A percentile compares a stretch with the other conserved stretches of the same genome.
Evolutionary conservation across 2,888 invertebrate genomes (phyloP).

Genomic region (Dryomyza anilis): DNA sequence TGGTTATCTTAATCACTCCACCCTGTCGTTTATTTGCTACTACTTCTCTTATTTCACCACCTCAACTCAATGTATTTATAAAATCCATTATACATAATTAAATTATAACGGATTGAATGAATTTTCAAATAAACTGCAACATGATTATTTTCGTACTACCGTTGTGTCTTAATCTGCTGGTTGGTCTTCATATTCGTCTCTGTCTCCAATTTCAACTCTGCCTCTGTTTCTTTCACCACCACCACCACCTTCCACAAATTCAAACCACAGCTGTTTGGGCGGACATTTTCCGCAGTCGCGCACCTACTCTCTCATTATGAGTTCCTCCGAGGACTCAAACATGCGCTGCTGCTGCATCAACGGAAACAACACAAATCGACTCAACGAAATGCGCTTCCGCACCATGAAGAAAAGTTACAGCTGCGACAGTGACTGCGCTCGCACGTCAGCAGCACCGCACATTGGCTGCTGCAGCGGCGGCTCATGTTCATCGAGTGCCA

Average conservation of each 20-base stretch:
- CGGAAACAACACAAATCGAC: slow-evolving; percentile 20
- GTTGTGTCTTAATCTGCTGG: background rate
- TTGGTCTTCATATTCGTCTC: background rate
- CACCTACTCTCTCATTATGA: slow-evolving; percentile 62
- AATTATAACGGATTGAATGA: slow-evolving; percentile 1
- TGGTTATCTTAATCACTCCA: too few species aligned
- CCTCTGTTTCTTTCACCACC: background rate
- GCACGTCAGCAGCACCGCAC: slow-evolving; percentile 46
- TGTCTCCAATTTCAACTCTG: background rate
- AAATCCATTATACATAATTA: background rate
- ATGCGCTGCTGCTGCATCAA: slow-evolving; percentile 48
- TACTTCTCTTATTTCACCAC: background rate
- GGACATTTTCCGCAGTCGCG: slow-evolving; percentile 62
- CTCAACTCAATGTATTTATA: background rate
- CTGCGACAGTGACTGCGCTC: slow-evolving; percentile 54
- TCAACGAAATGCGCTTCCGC: slow-evolving; percentile 36
- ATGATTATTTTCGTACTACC: background rate
- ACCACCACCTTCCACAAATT: background rate
- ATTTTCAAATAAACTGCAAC: background rate
- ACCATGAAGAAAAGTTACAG: slow-evolving; percentile 58
- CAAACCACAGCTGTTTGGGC: slow-evolving; percentile 53
- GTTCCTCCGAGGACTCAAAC: slow-evolving; percentile 61
- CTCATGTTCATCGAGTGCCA: slow-evolving; percentile 38
- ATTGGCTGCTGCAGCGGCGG: slow-evolving; percentile 37
- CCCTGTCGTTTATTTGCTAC: background rate